Evolutionary conservation across 2,888 invertebrate genomes (phyloP).

Genomic region (Drosophila tanythrix): DNA sequence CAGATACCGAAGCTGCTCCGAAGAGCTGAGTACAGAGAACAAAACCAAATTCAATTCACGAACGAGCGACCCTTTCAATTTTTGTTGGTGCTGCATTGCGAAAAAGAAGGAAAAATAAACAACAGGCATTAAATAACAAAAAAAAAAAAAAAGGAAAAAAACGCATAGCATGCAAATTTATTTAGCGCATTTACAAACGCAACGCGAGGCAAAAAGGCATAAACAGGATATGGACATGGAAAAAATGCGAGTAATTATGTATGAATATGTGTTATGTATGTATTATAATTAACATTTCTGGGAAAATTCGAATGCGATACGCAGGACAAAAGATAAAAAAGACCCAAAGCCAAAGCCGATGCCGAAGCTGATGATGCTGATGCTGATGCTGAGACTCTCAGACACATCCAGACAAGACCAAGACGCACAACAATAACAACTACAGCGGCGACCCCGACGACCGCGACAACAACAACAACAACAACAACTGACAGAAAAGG

Average conservation of each 20-base stretch:
- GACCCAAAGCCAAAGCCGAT: constrained; percentile 36
- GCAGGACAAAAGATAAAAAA: constrained; percentile 73
- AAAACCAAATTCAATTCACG: constrained; percentile 15
- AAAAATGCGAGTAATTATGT: constrained; percentile 73
- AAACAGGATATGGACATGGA: constrained; percentile 73
- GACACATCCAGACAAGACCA: constrained; percentile 60
- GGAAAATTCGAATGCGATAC: constrained; percentile 81
- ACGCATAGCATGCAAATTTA: constrained; percentile 76
- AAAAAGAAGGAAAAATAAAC: constrained; percentile 59
- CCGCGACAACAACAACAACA: constrained; percentile 35
- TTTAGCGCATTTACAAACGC: constrained; percentile 74
- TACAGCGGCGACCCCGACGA: constrained; percentile 57
- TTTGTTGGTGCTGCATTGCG: constrained; percentile 27
- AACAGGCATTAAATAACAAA: constrained; percentile 46
- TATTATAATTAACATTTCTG: constrained; percentile 84
- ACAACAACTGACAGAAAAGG: constrained; percentile 58
- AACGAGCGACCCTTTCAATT: constrained; percentile 30
- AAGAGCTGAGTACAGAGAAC: background rate
- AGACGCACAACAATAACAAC: constrained; percentile 54
- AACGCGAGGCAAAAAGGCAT: constrained; percentile 52
- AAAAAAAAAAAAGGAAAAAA: constrained; percentile 49
- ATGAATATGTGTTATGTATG: constrained; percentile 75
- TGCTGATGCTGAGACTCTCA: constrained; percentile 32
- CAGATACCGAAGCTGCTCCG: background rate
- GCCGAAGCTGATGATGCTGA: constrained; percentile 30